phyloP scores from a whole-genome alignment of 2,113 vertebrate genomes.

The Terrapene triunguis region DNA sequence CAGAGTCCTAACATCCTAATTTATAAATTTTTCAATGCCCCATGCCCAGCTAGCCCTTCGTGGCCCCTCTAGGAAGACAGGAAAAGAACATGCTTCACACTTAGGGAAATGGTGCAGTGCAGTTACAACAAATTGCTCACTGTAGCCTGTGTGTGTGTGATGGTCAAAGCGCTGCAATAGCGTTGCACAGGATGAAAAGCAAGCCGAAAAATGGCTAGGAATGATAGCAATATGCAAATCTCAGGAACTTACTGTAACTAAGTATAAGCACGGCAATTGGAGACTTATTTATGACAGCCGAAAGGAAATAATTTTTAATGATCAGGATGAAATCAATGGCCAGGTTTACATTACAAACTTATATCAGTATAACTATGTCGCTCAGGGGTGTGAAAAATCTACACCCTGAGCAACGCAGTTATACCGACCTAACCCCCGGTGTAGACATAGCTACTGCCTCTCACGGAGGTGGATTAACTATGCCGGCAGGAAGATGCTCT shows the following conservation, averaged over 20 bases:
- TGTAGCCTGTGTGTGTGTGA: background rate
- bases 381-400: no score
- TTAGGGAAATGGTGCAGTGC: background rate
- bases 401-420: no score
- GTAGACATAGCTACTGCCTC: no score
- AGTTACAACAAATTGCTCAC: background rate
- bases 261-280: background rate
- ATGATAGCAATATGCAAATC: background rate
- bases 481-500: no score
- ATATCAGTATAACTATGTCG: no score
- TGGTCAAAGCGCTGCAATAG: background rate
- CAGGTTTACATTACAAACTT: no score
- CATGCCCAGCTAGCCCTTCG: rapidly evolving
- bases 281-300: background rate
- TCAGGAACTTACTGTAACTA: background rate
- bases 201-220: background rate
- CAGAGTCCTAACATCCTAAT: background rate
- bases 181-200: background rate
- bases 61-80: background rate
- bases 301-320: background rate
- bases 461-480: no score
- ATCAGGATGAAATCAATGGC: background rate
- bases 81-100: background rate
- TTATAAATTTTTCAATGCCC: rapidly evolving
- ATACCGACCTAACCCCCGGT: no score